A percentile compares a stretch with the other conserved stretches of the same genome.
These are phyloP conservation scores for Lymantria dispar DNA, from an alignment of 2,888 invertebrate species.

Conservation along the genomic window DNA sequence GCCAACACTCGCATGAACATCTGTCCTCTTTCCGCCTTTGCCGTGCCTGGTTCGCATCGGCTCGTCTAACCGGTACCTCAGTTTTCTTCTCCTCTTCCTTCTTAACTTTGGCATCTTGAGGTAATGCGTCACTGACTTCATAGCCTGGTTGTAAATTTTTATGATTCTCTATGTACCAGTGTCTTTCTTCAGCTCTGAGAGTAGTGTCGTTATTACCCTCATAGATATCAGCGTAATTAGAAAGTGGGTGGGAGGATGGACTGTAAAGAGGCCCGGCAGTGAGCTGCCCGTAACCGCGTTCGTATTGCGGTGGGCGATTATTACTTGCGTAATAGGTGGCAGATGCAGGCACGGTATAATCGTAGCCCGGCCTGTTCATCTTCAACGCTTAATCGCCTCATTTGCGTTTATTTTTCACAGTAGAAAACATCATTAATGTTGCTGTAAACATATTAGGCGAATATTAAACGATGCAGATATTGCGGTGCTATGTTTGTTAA, in stretches of 20 bases:
- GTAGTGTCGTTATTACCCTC: conserved; percentile 80
- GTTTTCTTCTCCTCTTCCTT: conserved; percentile 76
- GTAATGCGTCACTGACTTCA: conserved; percentile 60
- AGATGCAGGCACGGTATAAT: conserved; percentile 75
- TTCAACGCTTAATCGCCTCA: conserved; percentile 73
- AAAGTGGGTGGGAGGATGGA: conserved; percentile 71
- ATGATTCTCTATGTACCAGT: conserved; percentile 80
- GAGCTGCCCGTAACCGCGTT: conserved; percentile 70
- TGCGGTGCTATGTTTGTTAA: conserved; percentile 51
- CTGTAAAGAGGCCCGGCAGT: conserved; percentile 68
- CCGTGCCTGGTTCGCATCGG: conserved; percentile 61
- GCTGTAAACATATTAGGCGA: conserved; percentile 37
- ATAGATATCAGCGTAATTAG: conserved; percentile 77
- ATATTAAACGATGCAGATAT: conserved; percentile 24
- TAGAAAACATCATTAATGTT: conserved; percentile 44
- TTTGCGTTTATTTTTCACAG: conserved; percentile 67
- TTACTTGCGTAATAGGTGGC: conserved; percentile 72
- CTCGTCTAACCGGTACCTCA: conserved; percentile 60
- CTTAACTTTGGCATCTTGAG: conserved; percentile 76
- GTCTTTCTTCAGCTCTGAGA: conserved; percentile 74
- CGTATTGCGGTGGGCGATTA: conserved; percentile 74
- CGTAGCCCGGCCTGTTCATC: conserved; percentile 81
- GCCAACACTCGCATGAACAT: conserved; percentile 80
- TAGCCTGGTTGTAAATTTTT: conserved; percentile 70
- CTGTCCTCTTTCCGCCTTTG: conserved; percentile 75